Base-by-base conservation (phyloP, 2,113 vertebrate species). In the Ursus arctos region DNA sequence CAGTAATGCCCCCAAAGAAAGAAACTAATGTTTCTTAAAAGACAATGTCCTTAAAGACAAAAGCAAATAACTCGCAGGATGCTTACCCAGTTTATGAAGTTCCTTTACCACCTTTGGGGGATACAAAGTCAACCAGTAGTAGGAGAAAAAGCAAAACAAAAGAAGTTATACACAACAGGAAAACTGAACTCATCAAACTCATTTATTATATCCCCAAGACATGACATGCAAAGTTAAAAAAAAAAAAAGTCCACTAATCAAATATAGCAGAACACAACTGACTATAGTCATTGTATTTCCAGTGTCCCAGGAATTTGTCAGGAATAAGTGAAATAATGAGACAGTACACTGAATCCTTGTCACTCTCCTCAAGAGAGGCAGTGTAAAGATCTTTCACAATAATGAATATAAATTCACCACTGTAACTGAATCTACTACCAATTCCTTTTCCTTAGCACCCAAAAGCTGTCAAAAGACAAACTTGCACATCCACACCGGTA, bases 1-100 rank as follows among this genome's bases (percentile, higher is more conserved):
- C 94, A 88, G 89, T 87, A 84, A 95, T 94, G 55, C 18, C 79
- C 13, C 10, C 82, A 95, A 93, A 94, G 81, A 87, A 96, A 85
- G 92, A 88, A 51, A 79, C 21, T 57, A 49, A 76, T 67, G 51
- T 91, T 61, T 49, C 94, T 96, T 85, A 96, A 72, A 96, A 85
- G 49, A 28, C 72, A 76, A 47, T 47, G 14, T 49, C 72, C 94
- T 96, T 82, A 72, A 95, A 85, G 55, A 97, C 49, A 95, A 67
- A 94, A 85, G 88, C 85, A 95, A 97, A n/a, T 65, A 96, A 91
- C 47, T 88, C 63, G 47, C 22, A 84, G 24, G 22, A 92, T 40
- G 24, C 72, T 93, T 93, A 95, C 47, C 21, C 61, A 96, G 69
- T 22, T 65, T 77, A 72, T 0, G 9, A 93, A 96, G 69, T 77